These are phyloP conservation scores for Channallabes apus DNA, from an alignment of 2,797 vertebrate species.

Conservation along the genomic window DNA sequence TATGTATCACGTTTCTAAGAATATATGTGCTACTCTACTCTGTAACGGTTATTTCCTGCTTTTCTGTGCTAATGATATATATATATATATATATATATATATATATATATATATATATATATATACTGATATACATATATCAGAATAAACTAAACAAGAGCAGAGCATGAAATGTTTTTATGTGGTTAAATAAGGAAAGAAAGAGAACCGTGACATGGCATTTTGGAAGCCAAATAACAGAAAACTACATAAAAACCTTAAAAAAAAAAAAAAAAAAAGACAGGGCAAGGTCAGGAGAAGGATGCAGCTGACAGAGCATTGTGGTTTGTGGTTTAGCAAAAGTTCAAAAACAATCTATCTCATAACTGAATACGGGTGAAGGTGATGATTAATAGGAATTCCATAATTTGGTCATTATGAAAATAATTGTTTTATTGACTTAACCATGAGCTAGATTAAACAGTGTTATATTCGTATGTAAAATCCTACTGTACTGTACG, in stretches of 20 bases:
- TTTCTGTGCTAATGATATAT: background rate
- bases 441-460: background rate
- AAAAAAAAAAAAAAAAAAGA: background rate
- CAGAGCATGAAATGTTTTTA: conserved; percentile 8
- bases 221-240: conserved; percentile 19
- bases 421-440: background rate
- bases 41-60: background rate
- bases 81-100: background rate
- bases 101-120: background rate
- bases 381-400: background rate
- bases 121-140: background rate
- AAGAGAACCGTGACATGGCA: background rate
- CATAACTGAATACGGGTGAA: background rate
- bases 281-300: background rate
- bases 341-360: background rate
- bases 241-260: conserved; percentile 21
- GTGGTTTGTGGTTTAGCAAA: background rate
- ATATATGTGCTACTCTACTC: background rate
- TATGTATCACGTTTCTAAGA: background rate
- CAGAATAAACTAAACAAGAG: too few species aligned
- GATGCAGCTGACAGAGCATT: conserved; percentile 1
- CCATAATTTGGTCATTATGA: background rate
- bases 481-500: background rate
- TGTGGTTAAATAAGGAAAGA: background rate
- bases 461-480: background rate